A percentile compares a stretch with the other conserved stretches of the same genome.
phyloP scores from a whole-genome alignment of 2,888 invertebrate species.

The Rhagonycha lutea region DNA sequence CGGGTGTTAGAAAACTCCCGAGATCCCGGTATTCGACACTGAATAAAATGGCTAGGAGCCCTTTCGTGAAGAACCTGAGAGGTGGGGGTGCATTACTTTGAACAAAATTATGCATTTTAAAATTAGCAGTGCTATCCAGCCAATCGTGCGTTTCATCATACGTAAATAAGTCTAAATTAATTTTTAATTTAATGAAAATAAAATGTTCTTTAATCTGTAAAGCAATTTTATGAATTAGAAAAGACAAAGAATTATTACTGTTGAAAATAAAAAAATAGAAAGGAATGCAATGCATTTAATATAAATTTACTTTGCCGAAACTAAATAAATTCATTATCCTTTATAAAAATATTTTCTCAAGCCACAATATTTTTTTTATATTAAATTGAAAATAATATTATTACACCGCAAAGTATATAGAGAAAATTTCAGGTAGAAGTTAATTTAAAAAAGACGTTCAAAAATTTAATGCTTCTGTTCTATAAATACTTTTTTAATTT shows the following conservation, averaged over 20 bases:
- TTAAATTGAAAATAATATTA: not conserved
- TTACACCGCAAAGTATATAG: not conserved
- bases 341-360: not conserved
- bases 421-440: not conserved
- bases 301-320: not conserved
- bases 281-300: not conserved
- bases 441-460: not conserved
- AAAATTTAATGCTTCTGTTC: not conserved
- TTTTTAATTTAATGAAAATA: not conserved
- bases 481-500: not conserved
- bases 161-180: not conserved
- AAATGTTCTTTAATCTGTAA: not conserved
- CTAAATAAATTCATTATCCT: not conserved
- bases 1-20: too few species aligned
- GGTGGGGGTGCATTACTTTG: too few species aligned
- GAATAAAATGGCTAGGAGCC: too few species aligned
- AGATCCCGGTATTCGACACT: too few species aligned
- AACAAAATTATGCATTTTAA: too few species aligned
- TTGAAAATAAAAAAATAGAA: not conserved
- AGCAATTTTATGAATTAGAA: too few species aligned
- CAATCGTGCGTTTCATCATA: too few species aligned
- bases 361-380: not conserved
- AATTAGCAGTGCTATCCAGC: too few species aligned
- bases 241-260: too few species aligned
- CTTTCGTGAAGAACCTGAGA: too few species aligned